phyloP scores from a whole-genome alignment of 2,113 vertebrate species.

The Dicerorhinus sumatrensis region DNA sequence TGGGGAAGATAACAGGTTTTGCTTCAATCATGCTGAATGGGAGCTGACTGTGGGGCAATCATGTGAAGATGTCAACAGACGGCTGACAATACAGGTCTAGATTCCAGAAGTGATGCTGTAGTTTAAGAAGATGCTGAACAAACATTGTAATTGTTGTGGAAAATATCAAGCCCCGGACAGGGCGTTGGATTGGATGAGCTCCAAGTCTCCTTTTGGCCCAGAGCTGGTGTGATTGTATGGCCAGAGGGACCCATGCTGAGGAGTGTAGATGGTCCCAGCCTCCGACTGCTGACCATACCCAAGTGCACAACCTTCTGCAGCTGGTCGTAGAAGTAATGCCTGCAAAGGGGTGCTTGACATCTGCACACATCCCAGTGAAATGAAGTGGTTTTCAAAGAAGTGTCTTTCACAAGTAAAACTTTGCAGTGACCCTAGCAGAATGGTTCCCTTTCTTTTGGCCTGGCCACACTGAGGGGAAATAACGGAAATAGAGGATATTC shows the following conservation, averaged over 20 bases:
- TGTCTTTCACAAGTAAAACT: not conserved
- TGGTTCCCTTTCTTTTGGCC: not conserved
- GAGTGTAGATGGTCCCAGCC: not conserved
- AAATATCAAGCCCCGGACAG: not conserved
- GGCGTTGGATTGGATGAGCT: not conserved
- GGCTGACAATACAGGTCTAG: not conserved
- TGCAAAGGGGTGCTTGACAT: not conserved
- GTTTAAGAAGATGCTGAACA: not conserved
- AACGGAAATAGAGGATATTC: not conserved
- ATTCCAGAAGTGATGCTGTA: not conserved
- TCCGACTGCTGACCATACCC: not conserved
- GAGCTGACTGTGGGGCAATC: not conserved
- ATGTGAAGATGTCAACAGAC: not conserved
- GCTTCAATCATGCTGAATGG: not conserved
- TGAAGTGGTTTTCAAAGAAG: conserved; percentile 9
- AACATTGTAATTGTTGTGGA: not conserved
- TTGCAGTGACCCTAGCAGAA: not conserved
- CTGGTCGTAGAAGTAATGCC: not conserved
- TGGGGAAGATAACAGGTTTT: not conserved
- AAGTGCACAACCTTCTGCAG: not conserved
- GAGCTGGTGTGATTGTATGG: not conserved
- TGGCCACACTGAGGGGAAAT: not conserved
- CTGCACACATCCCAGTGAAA: not conserved
- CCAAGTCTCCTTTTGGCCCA: not conserved
- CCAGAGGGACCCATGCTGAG: not conserved